These are phyloP conservation scores for Halyomorpha halys DNA, from an alignment of 1,140 invertebrate genomes.

Conservation along the genomic window DNA sequence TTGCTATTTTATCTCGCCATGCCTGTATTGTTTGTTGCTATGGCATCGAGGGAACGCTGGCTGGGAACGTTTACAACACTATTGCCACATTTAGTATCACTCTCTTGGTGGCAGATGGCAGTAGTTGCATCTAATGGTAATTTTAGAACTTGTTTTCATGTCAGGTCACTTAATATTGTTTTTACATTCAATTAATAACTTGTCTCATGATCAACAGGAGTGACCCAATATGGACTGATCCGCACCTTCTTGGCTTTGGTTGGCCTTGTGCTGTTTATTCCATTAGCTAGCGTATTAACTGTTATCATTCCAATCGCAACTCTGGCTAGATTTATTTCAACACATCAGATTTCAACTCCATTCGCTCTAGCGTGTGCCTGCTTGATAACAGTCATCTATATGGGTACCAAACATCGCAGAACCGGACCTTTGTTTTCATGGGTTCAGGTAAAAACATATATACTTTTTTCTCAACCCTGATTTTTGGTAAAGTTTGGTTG, in stretches of 20 bases:
- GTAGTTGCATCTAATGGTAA: slow-evolving; percentile 60
- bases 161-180: neutral
- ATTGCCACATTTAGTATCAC: slow-evolving; percentile 72
- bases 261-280: slow-evolving; percentile 63
- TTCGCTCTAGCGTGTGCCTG: slow-evolving; percentile 43
- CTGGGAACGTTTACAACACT: slow-evolving; percentile 63
- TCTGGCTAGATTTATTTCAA: slow-evolving; percentile 54
- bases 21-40: slow-evolving; percentile 55
- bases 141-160: neutral
- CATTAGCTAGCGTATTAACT: slow-evolving; percentile 61
- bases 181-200: neutral
- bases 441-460: slow-evolving; percentile 43
- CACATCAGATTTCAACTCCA: slow-evolving; percentile 48
- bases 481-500: too few species aligned
- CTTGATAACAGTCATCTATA: slow-evolving; percentile 49
- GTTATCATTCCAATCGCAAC: slow-evolving; percentile 61
- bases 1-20: slow-evolving; percentile 66
- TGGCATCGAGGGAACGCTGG: slow-evolving; percentile 63
- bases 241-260: slow-evolving; percentile 63
- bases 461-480: too few species aligned
- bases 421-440: slow-evolving; percentile 53
- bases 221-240: slow-evolving; percentile 55
- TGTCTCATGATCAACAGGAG: slow-evolving; percentile 23
- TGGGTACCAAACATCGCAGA: slow-evolving; percentile 44
- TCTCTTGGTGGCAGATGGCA: slow-evolving; percentile 77